Evolutionary conservation across 2,113 vertebrate genomes (phyloP), one percentile per base, ranked within the genome.

Genomic region (Gasterosteus aculeatus): DNA sequence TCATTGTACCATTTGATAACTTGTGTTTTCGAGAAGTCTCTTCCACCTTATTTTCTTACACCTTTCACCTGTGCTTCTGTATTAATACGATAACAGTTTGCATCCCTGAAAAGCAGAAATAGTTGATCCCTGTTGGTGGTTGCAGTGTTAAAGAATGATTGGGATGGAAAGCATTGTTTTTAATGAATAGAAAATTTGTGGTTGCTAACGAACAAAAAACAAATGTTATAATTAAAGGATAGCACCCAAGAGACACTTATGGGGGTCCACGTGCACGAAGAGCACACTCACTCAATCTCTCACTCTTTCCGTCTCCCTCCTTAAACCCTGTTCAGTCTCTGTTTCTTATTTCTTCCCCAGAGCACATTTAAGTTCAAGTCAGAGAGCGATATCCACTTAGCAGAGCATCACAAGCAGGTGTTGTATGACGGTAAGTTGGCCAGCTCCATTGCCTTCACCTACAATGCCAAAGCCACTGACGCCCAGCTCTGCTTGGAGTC

Each of bases 351-450:
- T 75, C 69, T 78, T 31, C 72, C 47, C 19, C 95, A 99, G 98
- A 99, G 97, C 92, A 98, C 97, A 1, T 99, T 99, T 84, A 99
- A 98, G 85, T 99, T 99, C 91, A 98, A 98, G 81, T 99, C 97
- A 0, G 98, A 99, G 91, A 99, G 98, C 78, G 98, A 99, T 77
- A 96, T 98, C 89, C 97, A 98, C 85, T 93, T 99, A 87, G 98
- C 97, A 5, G 97, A 99, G 87, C 98, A 99, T 84, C 97, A 99
- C 69, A 99, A 99, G 75, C 97, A 97, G 86, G 97, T 99, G 68
- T 84, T 99, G 0, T 99, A 99, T 5, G 98, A 99, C 29, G 94
- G 96, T 38, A 99, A 98, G 79, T 94, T 99, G 77, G 96, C 97
- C 54, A 96, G 94, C 87, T 96, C 96, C 85, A 97, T 99, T 44